Base-by-base conservation (phyloP, 2,113 vertebrate genomes). In the Daphoenositta chrysoptera region DNA sequence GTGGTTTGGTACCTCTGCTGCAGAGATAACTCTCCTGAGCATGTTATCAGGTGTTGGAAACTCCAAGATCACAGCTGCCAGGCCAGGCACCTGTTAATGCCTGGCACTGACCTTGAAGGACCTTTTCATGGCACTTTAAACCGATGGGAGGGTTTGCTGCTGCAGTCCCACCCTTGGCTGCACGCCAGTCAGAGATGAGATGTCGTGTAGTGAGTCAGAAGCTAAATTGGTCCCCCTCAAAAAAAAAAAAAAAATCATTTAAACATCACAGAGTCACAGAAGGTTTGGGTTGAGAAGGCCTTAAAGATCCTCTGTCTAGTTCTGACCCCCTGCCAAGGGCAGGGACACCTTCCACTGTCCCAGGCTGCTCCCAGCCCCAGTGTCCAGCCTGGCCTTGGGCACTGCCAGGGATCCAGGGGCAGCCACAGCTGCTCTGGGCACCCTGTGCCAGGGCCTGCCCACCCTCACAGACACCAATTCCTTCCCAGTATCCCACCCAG, bases 321-420 rank as follows among this genome's bases (percentile, higher is more conserved):
- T 17, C 57, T 15, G 37, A 2, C 1, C 4, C 5, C 2, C 11
- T 72, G 17, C 31, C 27, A 16, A 1, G 2, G 3, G 28, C 50
- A 63, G 19, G 37, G 57, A 83, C n/a, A 51, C 1, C 44, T 70
- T 3, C 15, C 13, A 28, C 13, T 2, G 4, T 4, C 3, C 6
- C 50, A 75, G 13, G 7, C 0, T 31, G 13, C 57, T 71, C 61
- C 7, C 13, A 86, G 30, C 3, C 28, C 18, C 1, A n/a, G n/a
- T n/a, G 0, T 60, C 63, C 48, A 80, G 0, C 11, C n/a, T 40
- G 22, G 7, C 6, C 30, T 39, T 2, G 11, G 1, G 9, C 37
- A 27, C 9, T 58, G 0, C 10, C 69, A 84, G 35, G 10, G 27
- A 69, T 2, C 42, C 42, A 44, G 58, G 33, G 5, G 5, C 40